A percentile compares a stretch with the other conserved stretches of the same genome.
Evolutionary conservation across 2,797 vertebrate species (phyloP).

Genomic region (Acipenser ruthenus): DNA sequence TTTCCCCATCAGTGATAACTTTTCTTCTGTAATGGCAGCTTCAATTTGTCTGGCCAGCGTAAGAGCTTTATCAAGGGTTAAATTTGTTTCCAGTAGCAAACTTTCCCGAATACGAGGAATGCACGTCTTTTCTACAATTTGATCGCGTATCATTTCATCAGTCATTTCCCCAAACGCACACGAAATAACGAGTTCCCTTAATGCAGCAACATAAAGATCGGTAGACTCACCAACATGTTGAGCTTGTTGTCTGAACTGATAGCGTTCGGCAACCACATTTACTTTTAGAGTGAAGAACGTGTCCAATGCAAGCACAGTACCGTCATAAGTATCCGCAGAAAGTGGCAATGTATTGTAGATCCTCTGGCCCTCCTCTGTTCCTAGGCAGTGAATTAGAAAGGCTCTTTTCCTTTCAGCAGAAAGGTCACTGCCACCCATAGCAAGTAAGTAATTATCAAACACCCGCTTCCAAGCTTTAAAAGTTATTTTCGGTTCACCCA

Average conservation of each 20-base stretch:
- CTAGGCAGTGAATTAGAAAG: conserved; percentile 17
- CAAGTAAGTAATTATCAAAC: conserved; percentile 16
- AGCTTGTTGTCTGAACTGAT: conserved; percentile 18
- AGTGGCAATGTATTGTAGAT: conserved; percentile 16
- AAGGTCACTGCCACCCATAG: conserved; percentile 9
- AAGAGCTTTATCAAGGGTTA: conserved; percentile 9
- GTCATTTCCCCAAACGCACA: conserved; percentile 17
- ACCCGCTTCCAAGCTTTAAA: conserved; percentile 11
- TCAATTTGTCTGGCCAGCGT: conserved; percentile 13
- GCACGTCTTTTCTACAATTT: conserved; percentile 21
- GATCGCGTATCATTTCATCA: conserved; percentile 23
- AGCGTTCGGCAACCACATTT: conserved; percentile 20
- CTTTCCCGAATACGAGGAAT: conserved; percentile 17
- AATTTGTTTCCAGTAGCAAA: conserved; percentile 16
- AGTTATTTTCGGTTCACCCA: conserved; percentile 8
- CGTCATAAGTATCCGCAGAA: neutral
- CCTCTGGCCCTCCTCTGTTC: conserved; percentile 18
- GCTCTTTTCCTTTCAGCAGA: conserved; percentile 16
- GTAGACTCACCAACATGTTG: too few relatives aligned
- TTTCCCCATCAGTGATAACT: conserved; percentile 14
- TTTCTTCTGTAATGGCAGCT: conserved; percentile 17
- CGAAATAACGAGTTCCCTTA: conserved; percentile 16
- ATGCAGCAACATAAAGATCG: conserved; percentile 15
- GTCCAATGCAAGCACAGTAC: conserved; percentile 9
- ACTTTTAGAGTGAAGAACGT: conserved; percentile 9